phyloP scores from a whole-genome alignment of 2,797 vertebrate species.

The Rhinichthys osculus region DNA sequence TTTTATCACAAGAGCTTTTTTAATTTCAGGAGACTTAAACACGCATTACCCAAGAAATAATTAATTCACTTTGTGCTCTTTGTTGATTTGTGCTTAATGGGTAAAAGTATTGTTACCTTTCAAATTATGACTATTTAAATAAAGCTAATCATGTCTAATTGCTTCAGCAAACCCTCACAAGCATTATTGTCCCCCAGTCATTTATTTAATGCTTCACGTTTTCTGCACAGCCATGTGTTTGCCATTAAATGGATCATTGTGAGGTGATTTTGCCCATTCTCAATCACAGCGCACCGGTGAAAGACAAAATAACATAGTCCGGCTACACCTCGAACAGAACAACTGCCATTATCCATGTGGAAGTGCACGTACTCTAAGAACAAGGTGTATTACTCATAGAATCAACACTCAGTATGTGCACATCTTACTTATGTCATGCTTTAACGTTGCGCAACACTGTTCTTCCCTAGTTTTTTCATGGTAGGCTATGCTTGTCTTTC shows the following conservation, averaged over 20 bases:
- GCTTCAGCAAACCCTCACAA: background rate
- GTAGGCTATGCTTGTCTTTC: background rate
- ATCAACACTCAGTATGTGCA: background rate
- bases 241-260: conserved; percentile 33
- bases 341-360: conserved; percentile 2
- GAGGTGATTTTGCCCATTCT: conserved; percentile 15
- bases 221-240: conserved; percentile 43
- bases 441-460: background rate
- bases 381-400: background rate
- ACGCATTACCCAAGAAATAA: conserved; percentile 5
- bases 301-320: conserved; percentile 20
- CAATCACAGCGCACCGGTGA: conserved; percentile 6
- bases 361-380: conserved; percentile 24
- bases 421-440: background rate
- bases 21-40: background rate
- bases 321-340: conserved; percentile 2
- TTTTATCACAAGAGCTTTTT: background rate
- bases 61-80: conserved; percentile 29
- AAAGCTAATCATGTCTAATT: conserved; percentile 32
- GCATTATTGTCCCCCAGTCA: too few species aligned
- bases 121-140: conserved; percentile 5
- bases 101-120: conserved; percentile 15
- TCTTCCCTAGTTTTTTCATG: background rate
- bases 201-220: background rate
- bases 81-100: conserved; percentile 19